These are phyloP conservation scores for Pollenia labialis DNA, from an alignment of 2,888 invertebrate genomes.

Conservation along the genomic window DNA sequence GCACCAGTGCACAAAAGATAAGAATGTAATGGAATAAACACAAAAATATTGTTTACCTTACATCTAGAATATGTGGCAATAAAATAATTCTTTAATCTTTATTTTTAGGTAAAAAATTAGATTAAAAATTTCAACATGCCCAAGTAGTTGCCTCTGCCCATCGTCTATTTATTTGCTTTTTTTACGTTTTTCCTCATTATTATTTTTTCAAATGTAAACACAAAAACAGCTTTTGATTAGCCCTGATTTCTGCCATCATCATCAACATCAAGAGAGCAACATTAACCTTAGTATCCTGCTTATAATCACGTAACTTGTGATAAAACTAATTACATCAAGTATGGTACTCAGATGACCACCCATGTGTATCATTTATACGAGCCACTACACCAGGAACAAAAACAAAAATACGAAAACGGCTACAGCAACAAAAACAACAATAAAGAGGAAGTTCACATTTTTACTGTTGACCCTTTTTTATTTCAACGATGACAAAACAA, in stretches of 20 bases:
- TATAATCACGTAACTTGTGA: constrained; percentile 76
- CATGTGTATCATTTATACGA: constrained; percentile 75
- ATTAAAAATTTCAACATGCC: constrained; percentile 13
- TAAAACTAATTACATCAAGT: constrained; percentile 74
- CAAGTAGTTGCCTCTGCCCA: neutral
- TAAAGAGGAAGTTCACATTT: constrained; percentile 57
- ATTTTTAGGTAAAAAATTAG: constrained; percentile 13
- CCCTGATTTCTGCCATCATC: constrained; percentile 61
- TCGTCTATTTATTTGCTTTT: constrained; percentile 7
- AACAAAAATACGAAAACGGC: constrained; percentile 37
- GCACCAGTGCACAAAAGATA: neutral
- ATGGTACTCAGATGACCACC: constrained; percentile 66
- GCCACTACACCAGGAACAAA: constrained; percentile 16
- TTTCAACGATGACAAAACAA: constrained; percentile 67
- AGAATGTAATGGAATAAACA: neutral
- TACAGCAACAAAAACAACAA: constrained; percentile 37
- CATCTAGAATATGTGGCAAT: constrained; percentile 1
- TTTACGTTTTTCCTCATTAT: neutral
- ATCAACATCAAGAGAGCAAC: constrained; percentile 54
- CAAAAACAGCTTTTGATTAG: constrained; percentile 63
- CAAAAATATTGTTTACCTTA: neutral
- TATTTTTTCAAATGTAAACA: constrained; percentile 5
- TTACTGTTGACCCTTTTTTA: constrained; percentile 67
- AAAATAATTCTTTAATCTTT: constrained; percentile 27
- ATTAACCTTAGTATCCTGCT: constrained; percentile 69